A percentile compares a stretch with the other conserved stretches of the same genome.
phyloP scores from a whole-genome alignment of 1,140 invertebrate genomes.

The Antheraea mylitta region DNA sequence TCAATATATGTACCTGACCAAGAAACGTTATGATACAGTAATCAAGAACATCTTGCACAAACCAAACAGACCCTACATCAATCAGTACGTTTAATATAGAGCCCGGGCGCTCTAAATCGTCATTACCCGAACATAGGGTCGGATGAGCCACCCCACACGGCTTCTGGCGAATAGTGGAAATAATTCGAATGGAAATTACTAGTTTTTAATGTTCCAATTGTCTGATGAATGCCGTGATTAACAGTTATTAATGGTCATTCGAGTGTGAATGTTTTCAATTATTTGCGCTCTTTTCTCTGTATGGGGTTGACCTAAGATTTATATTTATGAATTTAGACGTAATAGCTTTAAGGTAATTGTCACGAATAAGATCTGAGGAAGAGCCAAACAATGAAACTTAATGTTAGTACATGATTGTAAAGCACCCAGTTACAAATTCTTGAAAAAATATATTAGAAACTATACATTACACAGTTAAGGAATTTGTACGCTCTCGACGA shows the following conservation, averaged over 20 bases:
- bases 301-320: too few species aligned
- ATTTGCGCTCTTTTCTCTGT: neutral
- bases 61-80: neutral
- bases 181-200: constrained; percentile 14
- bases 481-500: too few species aligned
- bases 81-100: neutral
- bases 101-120: neutral
- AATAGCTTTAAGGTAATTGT: too few species aligned
- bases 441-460: too few species aligned
- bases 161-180: constrained; percentile 3
- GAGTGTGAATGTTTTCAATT: neutral
- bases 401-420: too few species aligned
- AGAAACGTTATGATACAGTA: neutral
- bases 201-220: constrained; percentile 8
- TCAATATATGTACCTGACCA: neutral
- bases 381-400: too few species aligned
- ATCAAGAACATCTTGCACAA: neutral
- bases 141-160: neutral
- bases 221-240: neutral
- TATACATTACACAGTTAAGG: too few species aligned
- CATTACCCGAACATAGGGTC: neutral
- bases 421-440: too few species aligned
- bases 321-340: too few species aligned
- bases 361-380: too few species aligned
- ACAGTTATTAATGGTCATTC: neutral